Conservation (phyloP, 2,888 invertebrate species). For the Hermaeophaga mercurialis region DNA sequence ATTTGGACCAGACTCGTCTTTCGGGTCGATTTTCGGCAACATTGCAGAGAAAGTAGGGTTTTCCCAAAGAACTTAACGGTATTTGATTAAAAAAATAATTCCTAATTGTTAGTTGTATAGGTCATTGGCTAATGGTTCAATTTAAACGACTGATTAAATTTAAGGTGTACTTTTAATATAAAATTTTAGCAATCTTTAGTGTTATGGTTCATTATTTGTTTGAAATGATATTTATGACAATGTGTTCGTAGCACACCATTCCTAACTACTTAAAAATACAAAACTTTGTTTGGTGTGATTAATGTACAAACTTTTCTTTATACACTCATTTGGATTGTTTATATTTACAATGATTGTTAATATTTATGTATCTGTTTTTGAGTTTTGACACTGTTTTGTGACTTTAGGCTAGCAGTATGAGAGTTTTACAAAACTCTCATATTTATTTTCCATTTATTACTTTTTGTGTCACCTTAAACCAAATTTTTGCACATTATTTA, state of each 20-base stretch:
- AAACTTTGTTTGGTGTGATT: too few species aligned
- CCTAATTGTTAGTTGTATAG: conserved; percentile 9
- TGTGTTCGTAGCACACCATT: background rate
- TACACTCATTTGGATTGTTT: too few species aligned
- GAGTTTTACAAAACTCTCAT: too few species aligned
- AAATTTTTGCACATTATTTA: too few species aligned
- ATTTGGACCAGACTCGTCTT: conserved; percentile 58
- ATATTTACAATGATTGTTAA: too few species aligned
- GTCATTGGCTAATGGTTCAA: conserved; percentile 27
- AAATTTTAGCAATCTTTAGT: background rate
- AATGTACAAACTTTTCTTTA: too few species aligned
- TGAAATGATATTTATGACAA: background rate
- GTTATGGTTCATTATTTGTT: background rate
- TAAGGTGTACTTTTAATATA: conserved; percentile 12
- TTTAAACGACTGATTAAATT: conserved; percentile 30
- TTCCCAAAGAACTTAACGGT: conserved; percentile 25
- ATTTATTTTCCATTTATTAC: too few species aligned
- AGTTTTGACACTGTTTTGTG: too few species aligned
- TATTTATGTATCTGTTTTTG: too few species aligned
- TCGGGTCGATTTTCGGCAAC: conserved; percentile 62
- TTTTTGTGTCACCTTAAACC: too few species aligned
- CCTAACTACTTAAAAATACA: background rate
- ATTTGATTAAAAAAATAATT: conserved; percentile 18
- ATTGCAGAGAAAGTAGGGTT: conserved; percentile 65
- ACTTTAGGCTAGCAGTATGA: too few species aligned